Evolutionary conservation across 2,888 invertebrate species (phyloP).

Genomic region (Rotaria macrura): DNA sequence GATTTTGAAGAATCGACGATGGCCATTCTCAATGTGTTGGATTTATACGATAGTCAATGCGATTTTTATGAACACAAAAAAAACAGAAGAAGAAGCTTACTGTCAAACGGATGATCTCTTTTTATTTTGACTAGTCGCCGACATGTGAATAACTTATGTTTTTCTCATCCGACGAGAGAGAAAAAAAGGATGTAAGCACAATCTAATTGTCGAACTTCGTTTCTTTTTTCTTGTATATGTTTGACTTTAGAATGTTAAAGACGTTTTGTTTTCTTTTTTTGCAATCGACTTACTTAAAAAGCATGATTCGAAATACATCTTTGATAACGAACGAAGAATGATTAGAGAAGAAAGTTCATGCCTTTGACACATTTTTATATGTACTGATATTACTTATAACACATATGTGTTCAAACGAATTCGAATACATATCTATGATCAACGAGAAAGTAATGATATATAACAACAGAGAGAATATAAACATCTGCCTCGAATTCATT

Average conservation of each 20-base stretch:
- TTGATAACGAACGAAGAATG: neutral
- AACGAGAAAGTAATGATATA: neutral
- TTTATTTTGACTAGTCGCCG: neutral
- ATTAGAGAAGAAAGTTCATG: too few species aligned
- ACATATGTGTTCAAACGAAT: neutral
- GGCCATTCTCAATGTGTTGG: too few species aligned
- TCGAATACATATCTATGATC: neutral
- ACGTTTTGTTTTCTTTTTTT: too few species aligned
- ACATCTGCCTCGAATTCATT: neutral
- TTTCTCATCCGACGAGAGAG: neutral
- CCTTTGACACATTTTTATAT: neutral
- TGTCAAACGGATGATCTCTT: neutral
- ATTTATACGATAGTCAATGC: too few species aligned
- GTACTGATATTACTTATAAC: neutral
- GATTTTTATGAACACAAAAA: too few species aligned
- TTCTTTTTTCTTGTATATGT: neutral
- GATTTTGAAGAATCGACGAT: too few species aligned
- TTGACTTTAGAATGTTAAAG: too few species aligned
- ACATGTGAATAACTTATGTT: neutral
- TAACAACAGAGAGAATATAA: neutral
- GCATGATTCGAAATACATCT: too few species aligned
- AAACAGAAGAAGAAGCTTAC: neutral
- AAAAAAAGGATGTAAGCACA: neutral
- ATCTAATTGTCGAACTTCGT: neutral
- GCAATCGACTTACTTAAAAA: too few species aligned